Conservation (phyloP, 2,888 invertebrate species). For the Drosophila basisetae region DNA sequence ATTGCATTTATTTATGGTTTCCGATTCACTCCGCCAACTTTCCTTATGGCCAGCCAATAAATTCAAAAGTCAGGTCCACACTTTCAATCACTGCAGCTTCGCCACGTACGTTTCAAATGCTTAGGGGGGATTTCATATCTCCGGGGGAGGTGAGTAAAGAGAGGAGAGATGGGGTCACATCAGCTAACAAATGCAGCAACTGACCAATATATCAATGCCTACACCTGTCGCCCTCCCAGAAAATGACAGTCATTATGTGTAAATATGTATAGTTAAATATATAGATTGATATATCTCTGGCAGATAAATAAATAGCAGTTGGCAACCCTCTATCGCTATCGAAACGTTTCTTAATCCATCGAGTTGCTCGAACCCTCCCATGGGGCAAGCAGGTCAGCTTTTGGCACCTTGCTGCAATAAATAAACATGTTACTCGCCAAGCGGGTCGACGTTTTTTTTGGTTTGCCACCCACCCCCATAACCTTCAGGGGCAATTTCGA, state of each 20-base stretch:
- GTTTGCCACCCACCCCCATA: background rate
- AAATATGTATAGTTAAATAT: slow-evolving; percentile 44
- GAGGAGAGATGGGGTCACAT: slow-evolving; percentile 61
- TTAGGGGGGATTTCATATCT: slow-evolving; percentile 48
- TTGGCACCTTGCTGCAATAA: slow-evolving; percentile 77
- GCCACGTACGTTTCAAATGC: slow-evolving; percentile 47
- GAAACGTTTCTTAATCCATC: slow-evolving; percentile 19
- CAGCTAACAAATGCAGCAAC: slow-evolving; percentile 63
- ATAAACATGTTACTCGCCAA: slow-evolving; percentile 58
- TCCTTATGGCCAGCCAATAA: slow-evolving; percentile 75
- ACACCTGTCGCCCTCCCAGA: slow-evolving; percentile 59
- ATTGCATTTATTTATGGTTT: slow-evolving; percentile 55
- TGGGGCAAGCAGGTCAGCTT: slow-evolving; percentile 65
- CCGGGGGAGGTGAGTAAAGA: background rate
- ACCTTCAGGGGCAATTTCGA: background rate
- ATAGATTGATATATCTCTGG: slow-evolving; percentile 12
- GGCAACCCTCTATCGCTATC: slow-evolving; percentile 37
- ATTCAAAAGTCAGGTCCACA: slow-evolving; percentile 74
- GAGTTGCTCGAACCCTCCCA: slow-evolving; percentile 11
- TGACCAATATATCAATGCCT: slow-evolving; percentile 73
- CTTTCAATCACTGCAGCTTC: slow-evolving; percentile 68
- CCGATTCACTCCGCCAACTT: slow-evolving; percentile 58
- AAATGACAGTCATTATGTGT: slow-evolving; percentile 79
- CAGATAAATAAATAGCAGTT: slow-evolving; percentile 62
- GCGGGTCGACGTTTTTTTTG: slow-evolving; percentile 40